Evolutionary conservation across 1,140 invertebrate genomes (phyloP).

Genomic region (Papilio helenus): DNA sequence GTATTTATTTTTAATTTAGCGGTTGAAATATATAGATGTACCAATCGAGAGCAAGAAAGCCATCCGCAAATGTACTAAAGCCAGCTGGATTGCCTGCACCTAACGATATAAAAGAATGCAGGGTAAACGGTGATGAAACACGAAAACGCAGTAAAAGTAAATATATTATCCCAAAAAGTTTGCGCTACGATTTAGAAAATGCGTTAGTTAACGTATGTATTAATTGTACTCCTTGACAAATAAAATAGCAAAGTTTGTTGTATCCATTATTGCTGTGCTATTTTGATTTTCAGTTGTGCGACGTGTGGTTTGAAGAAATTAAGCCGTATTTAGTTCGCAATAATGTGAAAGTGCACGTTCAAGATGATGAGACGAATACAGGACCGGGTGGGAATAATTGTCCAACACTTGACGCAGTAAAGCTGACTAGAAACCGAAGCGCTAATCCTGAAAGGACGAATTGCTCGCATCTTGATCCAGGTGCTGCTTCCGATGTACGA

Average conservation of each 20-base stretch:
- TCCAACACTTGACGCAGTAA: background rate
- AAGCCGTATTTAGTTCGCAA: slow-evolving; percentile 73
- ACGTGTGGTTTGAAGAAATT: slow-evolving; percentile 77
- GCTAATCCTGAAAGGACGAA: slow-evolving; percentile 38
- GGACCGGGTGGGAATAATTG: background rate
- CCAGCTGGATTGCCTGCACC: background rate
- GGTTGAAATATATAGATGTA: slow-evolving; percentile 9
- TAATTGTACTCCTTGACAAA: background rate
- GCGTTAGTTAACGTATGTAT: slow-evolving; percentile 69
- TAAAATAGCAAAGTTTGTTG: slow-evolving; percentile 27
- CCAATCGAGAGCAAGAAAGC: slow-evolving; percentile 15
- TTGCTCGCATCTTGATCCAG: slow-evolving; percentile 73
- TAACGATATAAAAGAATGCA: background rate
- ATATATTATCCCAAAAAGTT: slow-evolving; percentile 64
- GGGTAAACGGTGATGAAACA: background rate
- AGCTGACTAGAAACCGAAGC: background rate
- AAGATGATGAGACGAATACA: slow-evolving; percentile 42
- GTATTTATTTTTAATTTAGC: slow-evolving; percentile 10
- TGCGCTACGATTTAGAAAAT: slow-evolving; percentile 72
- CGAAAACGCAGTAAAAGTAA: slow-evolving; percentile 50
- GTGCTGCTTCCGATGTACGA: slow-evolving; percentile 76
- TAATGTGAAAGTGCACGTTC: slow-evolving; percentile 74
- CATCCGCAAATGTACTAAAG: slow-evolving; percentile 24
- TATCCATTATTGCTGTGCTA: background rate
- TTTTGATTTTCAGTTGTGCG: slow-evolving; percentile 64